Conservation (phyloP, 2,113 vertebrate genomes). For the Hyperoodon ampullatus region DNA sequence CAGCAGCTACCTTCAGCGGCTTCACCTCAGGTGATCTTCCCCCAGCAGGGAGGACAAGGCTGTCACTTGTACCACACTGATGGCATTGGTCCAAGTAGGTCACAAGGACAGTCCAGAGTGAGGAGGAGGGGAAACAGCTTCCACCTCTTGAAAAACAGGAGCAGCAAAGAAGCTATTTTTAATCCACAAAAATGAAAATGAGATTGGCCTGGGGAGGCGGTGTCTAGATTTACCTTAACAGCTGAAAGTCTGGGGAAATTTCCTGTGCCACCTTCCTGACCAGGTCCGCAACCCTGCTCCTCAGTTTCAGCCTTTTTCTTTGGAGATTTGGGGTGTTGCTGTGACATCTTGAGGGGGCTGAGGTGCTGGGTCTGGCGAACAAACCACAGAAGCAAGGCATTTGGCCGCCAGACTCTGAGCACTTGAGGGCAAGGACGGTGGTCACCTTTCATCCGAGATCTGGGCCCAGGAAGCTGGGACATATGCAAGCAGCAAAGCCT, state of each 20-base stretch:
- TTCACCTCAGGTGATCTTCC: not conserved
- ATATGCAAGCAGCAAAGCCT: not conserved
- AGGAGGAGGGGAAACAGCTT: rapidly evolving
- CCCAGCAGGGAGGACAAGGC: rapidly evolving
- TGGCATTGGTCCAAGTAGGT: not conserved
- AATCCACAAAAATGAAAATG: not conserved
- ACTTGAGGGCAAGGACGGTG: rapidly evolving
- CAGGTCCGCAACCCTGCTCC: rapidly evolving
- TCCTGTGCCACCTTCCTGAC: too few relatives aligned
- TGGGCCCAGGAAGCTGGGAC: not conserved
- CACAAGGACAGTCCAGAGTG: not conserved
- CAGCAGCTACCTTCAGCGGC: not conserved
- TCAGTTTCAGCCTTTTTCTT: not conserved
- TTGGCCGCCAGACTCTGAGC: not conserved
- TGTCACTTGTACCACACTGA: not conserved
- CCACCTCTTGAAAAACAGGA: not conserved
- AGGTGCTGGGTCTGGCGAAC: not conserved
- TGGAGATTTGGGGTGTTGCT: not conserved
- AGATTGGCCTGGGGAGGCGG: too few relatives aligned
- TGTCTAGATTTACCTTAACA: too few relatives aligned
- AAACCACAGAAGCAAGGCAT: too few relatives aligned
- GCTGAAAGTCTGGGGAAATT: not conserved
- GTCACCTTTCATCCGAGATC: not conserved
- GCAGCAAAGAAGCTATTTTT: not conserved
- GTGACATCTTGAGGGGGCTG: rapidly evolving